Evolutionary conservation across 2,113 vertebrate genomes (phyloP).

Genomic region (Nipponia nippon): DNA sequence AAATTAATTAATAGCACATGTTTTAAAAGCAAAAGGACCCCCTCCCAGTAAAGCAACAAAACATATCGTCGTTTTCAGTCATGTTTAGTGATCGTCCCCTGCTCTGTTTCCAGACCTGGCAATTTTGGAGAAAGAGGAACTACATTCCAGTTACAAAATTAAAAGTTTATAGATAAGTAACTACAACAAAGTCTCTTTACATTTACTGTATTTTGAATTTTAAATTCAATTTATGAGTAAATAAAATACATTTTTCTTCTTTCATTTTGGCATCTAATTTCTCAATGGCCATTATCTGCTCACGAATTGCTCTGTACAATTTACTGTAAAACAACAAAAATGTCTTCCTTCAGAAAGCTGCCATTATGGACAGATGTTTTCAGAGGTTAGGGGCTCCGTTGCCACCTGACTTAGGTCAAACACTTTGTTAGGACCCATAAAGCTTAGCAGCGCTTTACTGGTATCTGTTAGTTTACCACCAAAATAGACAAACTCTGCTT

Average conservation of each 20-base stretch:
- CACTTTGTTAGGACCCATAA: neutral
- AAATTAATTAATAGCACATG: neutral
- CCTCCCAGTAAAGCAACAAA: neutral
- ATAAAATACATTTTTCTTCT: neutral
- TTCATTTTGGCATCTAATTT: neutral
- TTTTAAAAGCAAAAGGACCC: neutral
- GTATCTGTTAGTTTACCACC: neutral
- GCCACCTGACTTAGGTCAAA: neutral
- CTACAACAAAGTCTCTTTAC: neutral
- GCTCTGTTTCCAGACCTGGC: neutral
- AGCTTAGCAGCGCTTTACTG: neutral
- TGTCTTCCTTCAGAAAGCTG: neutral
- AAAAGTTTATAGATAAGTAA: neutral
- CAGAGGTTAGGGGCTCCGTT: neutral
- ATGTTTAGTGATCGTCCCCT: neutral
- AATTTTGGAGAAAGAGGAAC: neutral
- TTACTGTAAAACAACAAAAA: neutral
- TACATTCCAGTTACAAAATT: neutral
- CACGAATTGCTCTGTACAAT: neutral
- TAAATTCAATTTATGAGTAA: neutral
- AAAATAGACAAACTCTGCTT: neutral
- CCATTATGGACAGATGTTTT: neutral
- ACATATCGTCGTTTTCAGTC: neutral
- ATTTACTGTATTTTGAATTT: neutral
- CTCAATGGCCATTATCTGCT: neutral